These are phyloP conservation scores for Habropoda laboriosa DNA, from an alignment of 1,140 invertebrate species.

Conservation along the genomic window DNA sequence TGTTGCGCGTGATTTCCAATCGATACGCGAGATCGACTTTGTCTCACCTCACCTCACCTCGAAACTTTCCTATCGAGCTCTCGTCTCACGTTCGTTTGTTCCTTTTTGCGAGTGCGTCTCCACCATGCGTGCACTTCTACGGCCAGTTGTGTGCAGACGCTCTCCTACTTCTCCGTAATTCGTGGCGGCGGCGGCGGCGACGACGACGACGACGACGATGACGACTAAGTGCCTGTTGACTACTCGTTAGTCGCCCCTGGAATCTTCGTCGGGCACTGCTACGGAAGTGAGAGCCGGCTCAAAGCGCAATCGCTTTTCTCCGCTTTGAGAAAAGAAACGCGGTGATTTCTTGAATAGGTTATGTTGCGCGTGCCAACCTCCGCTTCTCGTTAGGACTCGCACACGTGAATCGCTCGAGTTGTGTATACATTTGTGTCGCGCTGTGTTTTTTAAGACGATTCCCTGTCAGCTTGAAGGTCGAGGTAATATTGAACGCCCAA, in stretches of 20 bases:
- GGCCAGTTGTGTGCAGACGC: not conserved
- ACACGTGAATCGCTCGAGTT: slow-evolving; percentile 23
- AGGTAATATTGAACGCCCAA: slow-evolving; percentile 7
- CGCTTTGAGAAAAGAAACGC: slow-evolving; percentile 24
- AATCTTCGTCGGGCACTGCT: slow-evolving; percentile 21
- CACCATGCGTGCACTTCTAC: not conserved
- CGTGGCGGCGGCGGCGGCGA: slow-evolving; percentile 8
- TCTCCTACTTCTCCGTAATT: slow-evolving; percentile 22
- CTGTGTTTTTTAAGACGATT: slow-evolving; percentile 14
- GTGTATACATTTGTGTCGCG: not conserved
- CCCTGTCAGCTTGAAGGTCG: slow-evolving; percentile 43
- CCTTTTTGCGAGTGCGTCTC: slow-evolving; percentile 25
- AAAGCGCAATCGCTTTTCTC: slow-evolving; percentile 27
- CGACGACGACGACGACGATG: not conserved
- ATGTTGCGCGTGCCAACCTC: slow-evolving; percentile 44
- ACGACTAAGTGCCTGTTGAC: slow-evolving; percentile 39
- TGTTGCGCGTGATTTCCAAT: slow-evolving; percentile 52
- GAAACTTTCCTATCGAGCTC: slow-evolving; percentile 37
- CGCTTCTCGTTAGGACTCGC: not conserved
- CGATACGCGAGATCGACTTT: slow-evolving; percentile 34
- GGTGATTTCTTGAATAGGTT: slow-evolving; percentile 44
- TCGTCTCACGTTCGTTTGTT: slow-evolving; percentile 29
- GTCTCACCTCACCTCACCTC: slow-evolving; percentile 25
- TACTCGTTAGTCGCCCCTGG: slow-evolving; percentile 40
- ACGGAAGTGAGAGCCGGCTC: slow-evolving; percentile 8